A percentile compares a stretch with the other conserved stretches of the same genome.
Conservation (phyloP, 1,140 invertebrate species). For the Artemia franciscana region DNA sequence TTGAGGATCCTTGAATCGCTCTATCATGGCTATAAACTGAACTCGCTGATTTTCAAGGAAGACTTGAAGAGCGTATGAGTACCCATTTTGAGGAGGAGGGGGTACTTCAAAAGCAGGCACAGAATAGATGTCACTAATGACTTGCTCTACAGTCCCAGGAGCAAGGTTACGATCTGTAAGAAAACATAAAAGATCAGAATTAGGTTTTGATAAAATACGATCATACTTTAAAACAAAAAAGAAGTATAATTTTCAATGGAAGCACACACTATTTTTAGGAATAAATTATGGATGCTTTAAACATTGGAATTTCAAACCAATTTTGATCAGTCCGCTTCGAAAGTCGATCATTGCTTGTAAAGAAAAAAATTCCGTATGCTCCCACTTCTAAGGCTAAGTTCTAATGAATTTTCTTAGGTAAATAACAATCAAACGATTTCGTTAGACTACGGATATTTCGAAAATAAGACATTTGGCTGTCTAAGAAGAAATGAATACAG, state of each 20-base stretch:
- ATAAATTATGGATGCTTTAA: slow-evolving; percentile 22
- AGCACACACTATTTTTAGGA: not conserved
- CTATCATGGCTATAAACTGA: slow-evolving; percentile 55
- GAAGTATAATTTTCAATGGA: not conserved
- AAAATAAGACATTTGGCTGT: too few species aligned
- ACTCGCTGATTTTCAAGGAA: slow-evolving; percentile 56
- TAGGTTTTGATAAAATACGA: not conserved
- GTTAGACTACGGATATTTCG: too few species aligned
- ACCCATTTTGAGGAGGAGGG: slow-evolving; percentile 27
- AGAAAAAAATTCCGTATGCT: too few species aligned
- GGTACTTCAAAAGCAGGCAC: slow-evolving; percentile 42
- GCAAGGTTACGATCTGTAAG: slow-evolving; percentile 44
- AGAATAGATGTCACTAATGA: slow-evolving; percentile 32
- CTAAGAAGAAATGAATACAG: too few species aligned
- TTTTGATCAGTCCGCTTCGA: slow-evolving; percentile 24
- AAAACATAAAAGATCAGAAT: slow-evolving; percentile 9
- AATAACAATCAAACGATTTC: too few species aligned
- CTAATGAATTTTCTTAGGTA: too few species aligned
- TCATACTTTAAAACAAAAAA: not conserved
- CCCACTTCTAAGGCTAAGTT: too few species aligned
- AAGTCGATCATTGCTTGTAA: not conserved
- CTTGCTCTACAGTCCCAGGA: slow-evolving; percentile 69
- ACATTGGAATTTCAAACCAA: slow-evolving; percentile 60
- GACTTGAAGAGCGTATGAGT: slow-evolving; percentile 52
- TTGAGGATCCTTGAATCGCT: slow-evolving; percentile 48